These are phyloP conservation scores for Diceros bicornis DNA, from an alignment of 2,797 vertebrate genomes.

Conservation along the genomic window DNA sequence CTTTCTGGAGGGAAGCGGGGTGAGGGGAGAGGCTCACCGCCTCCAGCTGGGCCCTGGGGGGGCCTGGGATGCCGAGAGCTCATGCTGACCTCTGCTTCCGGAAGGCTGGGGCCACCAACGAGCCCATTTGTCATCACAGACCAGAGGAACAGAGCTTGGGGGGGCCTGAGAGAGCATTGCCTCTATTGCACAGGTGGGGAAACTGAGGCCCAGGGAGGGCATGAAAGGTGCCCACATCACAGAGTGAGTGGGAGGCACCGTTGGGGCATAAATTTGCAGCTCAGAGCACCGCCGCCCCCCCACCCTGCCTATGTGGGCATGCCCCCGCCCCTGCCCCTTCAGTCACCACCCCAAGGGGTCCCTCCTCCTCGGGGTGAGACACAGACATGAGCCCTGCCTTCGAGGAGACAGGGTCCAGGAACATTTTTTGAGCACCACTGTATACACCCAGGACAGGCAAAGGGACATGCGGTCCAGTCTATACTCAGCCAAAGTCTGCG, in stretches of 20 bases:
- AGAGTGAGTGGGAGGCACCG: fast-evolving
- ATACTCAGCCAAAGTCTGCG: background rate
- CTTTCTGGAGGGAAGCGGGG: background rate
- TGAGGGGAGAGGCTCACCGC: background rate
- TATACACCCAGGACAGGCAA: background rate
- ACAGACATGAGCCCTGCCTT: background rate
- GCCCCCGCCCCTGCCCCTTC: background rate
- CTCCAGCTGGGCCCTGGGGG: background rate
- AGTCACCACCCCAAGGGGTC: background rate
- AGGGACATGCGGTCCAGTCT: background rate
- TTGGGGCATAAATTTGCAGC: fast-evolving
- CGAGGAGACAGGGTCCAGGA: fast-evolving
- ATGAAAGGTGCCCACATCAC: fast-evolving
- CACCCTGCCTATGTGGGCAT: no score
- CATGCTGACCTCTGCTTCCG: fast-evolving
- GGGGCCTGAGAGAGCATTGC: fast-evolving
- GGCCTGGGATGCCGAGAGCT: background rate
- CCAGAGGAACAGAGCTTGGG: fast-evolving
- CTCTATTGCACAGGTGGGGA: background rate
- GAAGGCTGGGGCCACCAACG: background rate
- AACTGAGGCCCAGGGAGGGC: background rate
- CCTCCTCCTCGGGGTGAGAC: no score
- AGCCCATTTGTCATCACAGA: background rate
- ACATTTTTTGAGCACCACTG: background rate
- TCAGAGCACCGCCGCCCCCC: fast-evolving